These are phyloP conservation scores for Cyprinodon variegatus DNA, from an alignment of 2,113 vertebrate genomes.

Conservation along the genomic window DNA sequence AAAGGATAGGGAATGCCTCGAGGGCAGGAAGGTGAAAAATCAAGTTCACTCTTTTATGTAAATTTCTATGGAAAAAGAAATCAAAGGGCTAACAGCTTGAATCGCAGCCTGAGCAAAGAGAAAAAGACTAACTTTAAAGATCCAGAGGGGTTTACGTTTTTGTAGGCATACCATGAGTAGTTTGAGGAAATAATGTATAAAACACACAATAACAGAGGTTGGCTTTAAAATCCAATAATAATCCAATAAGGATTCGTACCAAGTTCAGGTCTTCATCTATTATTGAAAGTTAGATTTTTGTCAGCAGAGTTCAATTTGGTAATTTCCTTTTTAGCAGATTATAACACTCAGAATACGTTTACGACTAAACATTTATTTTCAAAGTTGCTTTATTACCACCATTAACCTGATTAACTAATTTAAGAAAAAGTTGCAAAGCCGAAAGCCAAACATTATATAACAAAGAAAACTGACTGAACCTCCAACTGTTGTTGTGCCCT, in stretches of 20 bases:
- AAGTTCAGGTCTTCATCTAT: slow-evolving; percentile 42
- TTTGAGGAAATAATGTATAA: slow-evolving; percentile 35
- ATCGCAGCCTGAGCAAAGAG: background rate
- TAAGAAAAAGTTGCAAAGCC: background rate
- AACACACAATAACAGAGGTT: slow-evolving; percentile 20
- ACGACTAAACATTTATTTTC: background rate
- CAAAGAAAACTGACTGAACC: background rate
- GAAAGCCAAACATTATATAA: background rate
- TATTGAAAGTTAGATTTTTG: slow-evolving; percentile 3
- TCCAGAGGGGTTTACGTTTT: background rate
- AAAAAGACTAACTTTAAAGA: background rate
- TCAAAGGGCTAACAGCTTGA: slow-evolving; percentile 5
- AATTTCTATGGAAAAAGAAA: background rate
- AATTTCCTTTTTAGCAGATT: background rate
- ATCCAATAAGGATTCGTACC: slow-evolving; percentile 19
- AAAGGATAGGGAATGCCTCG: background rate
- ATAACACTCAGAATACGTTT: background rate
- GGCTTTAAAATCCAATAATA: slow-evolving; percentile 18
- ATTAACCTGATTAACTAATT: background rate
- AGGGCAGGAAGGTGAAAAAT: slow-evolving; percentile 1
- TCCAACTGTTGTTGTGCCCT: background rate
- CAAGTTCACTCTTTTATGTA: background rate
- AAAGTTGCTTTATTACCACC: background rate
- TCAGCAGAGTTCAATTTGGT: background rate
- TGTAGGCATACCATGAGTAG: slow-evolving; percentile 6